Evolutionary conservation across 2,888 invertebrate genomes (phyloP).

Genomic region (Plusia festucae): DNA sequence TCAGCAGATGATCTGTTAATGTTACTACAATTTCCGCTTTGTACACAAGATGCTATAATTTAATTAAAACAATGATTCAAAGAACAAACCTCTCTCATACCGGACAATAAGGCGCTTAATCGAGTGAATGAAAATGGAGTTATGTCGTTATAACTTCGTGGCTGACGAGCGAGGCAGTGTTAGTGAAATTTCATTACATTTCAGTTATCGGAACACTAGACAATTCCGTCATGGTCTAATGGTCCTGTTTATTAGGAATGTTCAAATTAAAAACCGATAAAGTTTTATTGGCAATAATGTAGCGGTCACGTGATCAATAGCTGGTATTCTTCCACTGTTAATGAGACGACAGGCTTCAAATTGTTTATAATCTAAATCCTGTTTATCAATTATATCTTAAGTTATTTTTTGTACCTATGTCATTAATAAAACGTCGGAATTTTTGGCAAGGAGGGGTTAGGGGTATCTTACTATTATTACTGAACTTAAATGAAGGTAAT

Average conservation of each 20-base stretch:
- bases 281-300: constrained; percentile 37
- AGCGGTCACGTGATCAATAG: constrained; percentile 15
- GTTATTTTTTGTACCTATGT: too few relatives aligned
- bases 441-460: too few relatives aligned
- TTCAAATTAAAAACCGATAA: constrained; percentile 57
- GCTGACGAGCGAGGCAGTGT: constrained; percentile 49
- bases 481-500: too few relatives aligned
- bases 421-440: too few relatives aligned
- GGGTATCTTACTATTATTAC: too few relatives aligned
- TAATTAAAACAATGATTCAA: constrained; percentile 60
- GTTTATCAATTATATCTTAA: not conserved
- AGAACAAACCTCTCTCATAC: constrained; percentile 38
- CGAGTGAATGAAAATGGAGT: constrained; percentile 29
- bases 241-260: constrained; percentile 61
- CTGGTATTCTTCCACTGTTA: constrained; percentile 10
- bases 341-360: not conserved
- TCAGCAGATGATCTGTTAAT: constrained; percentile 62
- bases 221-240: constrained; percentile 65
- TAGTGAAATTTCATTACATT: constrained; percentile 70
- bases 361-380: not conserved
- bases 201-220: constrained; percentile 63
- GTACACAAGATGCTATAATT: constrained; percentile 63
- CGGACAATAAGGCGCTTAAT: constrained; percentile 42
- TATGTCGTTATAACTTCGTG: constrained; percentile 53
- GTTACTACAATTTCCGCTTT: constrained; percentile 56